Evolutionary conservation across 2,888 invertebrate species (phyloP).

Genomic region (Gari tellinella): DNA sequence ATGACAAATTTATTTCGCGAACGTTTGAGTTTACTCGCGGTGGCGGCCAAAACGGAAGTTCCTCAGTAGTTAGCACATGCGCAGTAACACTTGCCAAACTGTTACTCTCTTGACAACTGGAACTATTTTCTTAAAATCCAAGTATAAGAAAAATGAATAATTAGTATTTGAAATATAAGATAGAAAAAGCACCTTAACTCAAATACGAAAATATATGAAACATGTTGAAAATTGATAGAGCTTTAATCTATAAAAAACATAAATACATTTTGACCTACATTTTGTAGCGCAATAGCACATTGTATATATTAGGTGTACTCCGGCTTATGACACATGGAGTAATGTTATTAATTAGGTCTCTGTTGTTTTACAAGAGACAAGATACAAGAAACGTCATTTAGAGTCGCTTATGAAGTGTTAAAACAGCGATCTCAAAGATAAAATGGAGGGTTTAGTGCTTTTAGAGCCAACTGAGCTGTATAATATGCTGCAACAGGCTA

Average conservation of each 20-base stretch:
- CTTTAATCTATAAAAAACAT: too few species aligned
- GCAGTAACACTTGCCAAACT: conserved; percentile 34
- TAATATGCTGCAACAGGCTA: conserved; percentile 82
- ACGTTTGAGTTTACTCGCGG: too few species aligned
- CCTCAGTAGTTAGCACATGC: neutral
- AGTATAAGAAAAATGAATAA: too few species aligned
- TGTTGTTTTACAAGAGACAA: too few species aligned
- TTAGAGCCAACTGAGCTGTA: conserved; percentile 81
- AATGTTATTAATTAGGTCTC: too few species aligned
- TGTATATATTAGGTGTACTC: conserved; percentile 40
- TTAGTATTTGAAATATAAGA: too few species aligned
- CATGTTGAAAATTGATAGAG: too few species aligned
- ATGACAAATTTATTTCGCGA: conserved; percentile 6
- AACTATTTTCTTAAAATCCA: neutral
- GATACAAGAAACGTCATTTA: neutral
- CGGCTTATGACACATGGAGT: too few species aligned
- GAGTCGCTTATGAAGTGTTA: neutral
- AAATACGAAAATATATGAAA: too few species aligned
- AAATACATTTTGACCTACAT: too few species aligned
- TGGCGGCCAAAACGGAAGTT: too few species aligned
- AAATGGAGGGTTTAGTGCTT: conserved; percentile 76
- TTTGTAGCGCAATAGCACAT: conserved; percentile 19
- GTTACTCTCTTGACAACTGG: conserved; percentile 71
- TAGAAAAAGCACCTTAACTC: too few species aligned
- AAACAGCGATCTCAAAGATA: neutral